Evolutionary conservation across 2,888 invertebrate species (phyloP).

Genomic region (Pyrochroa serraticornis): DNA sequence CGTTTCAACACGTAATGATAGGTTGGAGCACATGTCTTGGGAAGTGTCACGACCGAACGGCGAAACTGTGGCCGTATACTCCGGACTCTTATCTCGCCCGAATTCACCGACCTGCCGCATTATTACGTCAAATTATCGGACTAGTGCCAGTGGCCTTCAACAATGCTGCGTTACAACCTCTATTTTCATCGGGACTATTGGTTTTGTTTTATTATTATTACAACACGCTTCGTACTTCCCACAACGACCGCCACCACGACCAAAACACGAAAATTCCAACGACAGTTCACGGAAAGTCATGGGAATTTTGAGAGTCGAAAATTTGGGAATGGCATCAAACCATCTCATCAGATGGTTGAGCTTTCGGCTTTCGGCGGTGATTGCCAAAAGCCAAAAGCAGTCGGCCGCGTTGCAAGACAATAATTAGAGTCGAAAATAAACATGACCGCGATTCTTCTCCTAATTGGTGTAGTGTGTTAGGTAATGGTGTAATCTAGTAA

Average conservation of each 20-base stretch:
- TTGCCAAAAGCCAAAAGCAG: no score
- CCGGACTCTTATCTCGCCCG: constrained; percentile 35
- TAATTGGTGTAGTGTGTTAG: constrained; percentile 3
- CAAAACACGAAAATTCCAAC: not conserved
- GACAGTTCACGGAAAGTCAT: no score
- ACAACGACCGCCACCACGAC: not conserved
- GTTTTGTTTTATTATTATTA: constrained; percentile 33
- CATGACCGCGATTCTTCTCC: constrained; percentile 1
- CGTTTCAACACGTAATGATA: constrained; percentile 52
- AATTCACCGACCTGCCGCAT: constrained; percentile 50
- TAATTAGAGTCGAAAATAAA: constrained; percentile 2
- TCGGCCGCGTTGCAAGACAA: not conserved
- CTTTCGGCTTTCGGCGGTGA: no score
- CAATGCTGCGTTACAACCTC: constrained; percentile 33
- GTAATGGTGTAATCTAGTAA: constrained; percentile 3
- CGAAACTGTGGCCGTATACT: constrained; percentile 35
- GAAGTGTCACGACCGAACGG: constrained; percentile 49
- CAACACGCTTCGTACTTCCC: constrained; percentile 1
- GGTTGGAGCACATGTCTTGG: constrained; percentile 48
- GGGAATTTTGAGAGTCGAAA: no score
- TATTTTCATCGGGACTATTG: constrained; percentile 33
- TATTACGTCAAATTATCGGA: constrained; percentile 53
- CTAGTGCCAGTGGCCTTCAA: constrained; percentile 40
- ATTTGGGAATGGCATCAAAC: no score
- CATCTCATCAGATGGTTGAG: no score